Conservation (phyloP, 2,888 invertebrate species). For the Apoderus coryli region DNA sequence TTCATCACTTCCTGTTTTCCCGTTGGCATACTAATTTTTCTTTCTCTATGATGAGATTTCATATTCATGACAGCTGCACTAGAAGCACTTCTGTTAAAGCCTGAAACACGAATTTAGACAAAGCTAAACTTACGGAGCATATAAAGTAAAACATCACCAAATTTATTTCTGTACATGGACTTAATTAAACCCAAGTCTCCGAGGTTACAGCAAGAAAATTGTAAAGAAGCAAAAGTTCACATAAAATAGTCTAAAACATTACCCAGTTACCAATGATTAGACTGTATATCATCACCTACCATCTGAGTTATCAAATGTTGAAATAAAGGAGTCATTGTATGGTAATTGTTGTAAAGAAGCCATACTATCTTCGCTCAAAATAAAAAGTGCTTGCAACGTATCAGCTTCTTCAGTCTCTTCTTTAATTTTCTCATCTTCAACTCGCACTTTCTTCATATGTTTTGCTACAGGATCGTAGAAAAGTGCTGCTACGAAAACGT, state of each 20-base stretch:
- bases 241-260: too few relatives aligned
- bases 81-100: slow-evolving; percentile 53
- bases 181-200: too few relatives aligned
- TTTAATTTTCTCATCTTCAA: slow-evolving; percentile 25
- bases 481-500: slow-evolving; percentile 72
- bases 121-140: too few relatives aligned
- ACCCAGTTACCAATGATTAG: too few relatives aligned
- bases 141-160: too few relatives aligned
- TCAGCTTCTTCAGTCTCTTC: slow-evolving; percentile 28
- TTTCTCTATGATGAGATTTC: slow-evolving; percentile 33
- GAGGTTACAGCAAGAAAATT: too few relatives aligned
- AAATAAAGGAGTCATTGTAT: slow-evolving; percentile 28
- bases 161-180: too few relatives aligned
- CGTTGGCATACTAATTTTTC: slow-evolving; percentile 46
- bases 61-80: slow-evolving; percentile 49
- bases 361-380: slow-evolving; percentile 30
- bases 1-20: slow-evolving; percentile 29
- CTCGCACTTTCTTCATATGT: slow-evolving; percentile 53
- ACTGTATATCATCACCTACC: too few relatives aligned
- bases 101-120: too few relatives aligned
- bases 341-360: slow-evolving; percentile 27
- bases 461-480: slow-evolving; percentile 74
- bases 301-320: too few relatives aligned
- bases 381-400: slow-evolving; percentile 29
- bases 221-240: too few relatives aligned